Percentiles rank a stretch among this genome's conserved stretches.
phyloP scores from a whole-genome alignment of 2,797 vertebrate genomes.

The Thalassophryne amazonica region DNA sequence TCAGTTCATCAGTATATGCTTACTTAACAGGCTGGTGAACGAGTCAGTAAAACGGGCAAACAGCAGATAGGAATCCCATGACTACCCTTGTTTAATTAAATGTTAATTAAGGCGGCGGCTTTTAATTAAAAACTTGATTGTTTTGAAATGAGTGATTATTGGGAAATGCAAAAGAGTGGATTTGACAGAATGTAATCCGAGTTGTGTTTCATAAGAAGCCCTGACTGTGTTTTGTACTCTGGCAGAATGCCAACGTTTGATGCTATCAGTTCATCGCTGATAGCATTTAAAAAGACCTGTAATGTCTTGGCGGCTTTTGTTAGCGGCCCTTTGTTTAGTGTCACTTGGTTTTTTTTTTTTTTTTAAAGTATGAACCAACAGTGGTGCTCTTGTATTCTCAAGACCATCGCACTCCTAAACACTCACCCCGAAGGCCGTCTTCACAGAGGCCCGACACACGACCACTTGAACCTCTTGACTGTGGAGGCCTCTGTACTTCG shows the following conservation, averaged over 20 bases:
- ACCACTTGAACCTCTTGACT: slow-evolving; percentile 14
- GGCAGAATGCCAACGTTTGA: no score
- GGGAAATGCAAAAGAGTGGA: slow-evolving; percentile 27
- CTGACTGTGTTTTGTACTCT: slow-evolving; percentile 14
- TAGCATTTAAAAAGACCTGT: neutral
- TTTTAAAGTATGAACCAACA: slow-evolving; percentile 38
- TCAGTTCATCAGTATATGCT: slow-evolving; percentile 52
- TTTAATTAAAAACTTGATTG: slow-evolving; percentile 64
- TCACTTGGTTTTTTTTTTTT: no score
- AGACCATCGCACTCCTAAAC: slow-evolving; percentile 27
- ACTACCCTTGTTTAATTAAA: slow-evolving; percentile 54
- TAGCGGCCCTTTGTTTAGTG: neutral
- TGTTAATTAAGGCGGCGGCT: slow-evolving; percentile 54
- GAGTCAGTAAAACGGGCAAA: slow-evolving; percentile 38
- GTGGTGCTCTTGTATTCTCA: slow-evolving; percentile 25
- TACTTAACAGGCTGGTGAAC: slow-evolving; percentile 42
- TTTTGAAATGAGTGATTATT: slow-evolving; percentile 50
- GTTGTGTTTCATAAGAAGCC: slow-evolving; percentile 26
- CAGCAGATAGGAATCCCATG: slow-evolving; percentile 29
- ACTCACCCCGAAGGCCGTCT: slow-evolving; percentile 20
- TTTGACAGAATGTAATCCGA: slow-evolving; percentile 22
- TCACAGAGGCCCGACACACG: slow-evolving; percentile 13
- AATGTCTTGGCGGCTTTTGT: neutral
- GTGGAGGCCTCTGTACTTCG: neutral
- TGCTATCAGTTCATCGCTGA: slow-evolving; percentile 5